Percentiles rank a stretch among this genome's conserved stretches.
Evolutionary conservation across 2,888 invertebrate genomes (phyloP).

Genomic region (Andrena marginata): DNA sequence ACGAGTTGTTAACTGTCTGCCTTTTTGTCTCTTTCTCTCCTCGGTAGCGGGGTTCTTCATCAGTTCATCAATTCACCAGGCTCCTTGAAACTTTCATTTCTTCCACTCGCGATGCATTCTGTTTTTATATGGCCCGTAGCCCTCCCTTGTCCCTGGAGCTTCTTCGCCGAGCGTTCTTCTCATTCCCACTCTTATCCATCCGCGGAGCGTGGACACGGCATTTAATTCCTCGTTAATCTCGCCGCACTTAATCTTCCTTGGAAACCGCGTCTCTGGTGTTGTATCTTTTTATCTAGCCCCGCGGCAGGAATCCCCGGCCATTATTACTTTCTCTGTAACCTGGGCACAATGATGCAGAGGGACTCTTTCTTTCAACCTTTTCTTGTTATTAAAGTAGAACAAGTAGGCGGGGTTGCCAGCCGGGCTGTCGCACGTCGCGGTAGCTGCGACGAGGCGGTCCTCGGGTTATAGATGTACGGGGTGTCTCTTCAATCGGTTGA

Average conservation of each 20-base stretch:
- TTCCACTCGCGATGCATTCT: not conserved
- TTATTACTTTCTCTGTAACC: constrained; percentile 44
- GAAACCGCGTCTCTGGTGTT: constrained; percentile 21
- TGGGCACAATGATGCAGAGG: constrained; percentile 41
- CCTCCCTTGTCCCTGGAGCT: not conserved
- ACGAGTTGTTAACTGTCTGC: not conserved
- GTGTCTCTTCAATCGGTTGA: constrained; percentile 7
- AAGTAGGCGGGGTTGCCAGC: constrained; percentile 20
- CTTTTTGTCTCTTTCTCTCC: too few species aligned
- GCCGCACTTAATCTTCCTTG: not conserved
- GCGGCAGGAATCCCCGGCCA: constrained; percentile 3
- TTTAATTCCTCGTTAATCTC: not conserved
- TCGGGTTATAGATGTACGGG: constrained; percentile 8
- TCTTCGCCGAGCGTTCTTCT: not conserved
- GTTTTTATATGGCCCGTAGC: not conserved
- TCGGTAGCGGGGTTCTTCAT: too few species aligned
- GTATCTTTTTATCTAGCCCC: constrained; percentile 6
- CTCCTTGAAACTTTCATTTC: too few species aligned
- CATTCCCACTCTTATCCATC: not conserved
- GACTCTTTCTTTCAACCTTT: constrained; percentile 42
- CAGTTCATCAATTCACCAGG: too few species aligned
- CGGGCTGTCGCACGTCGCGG: constrained; percentile 27
- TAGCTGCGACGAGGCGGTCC: constrained; percentile 28
- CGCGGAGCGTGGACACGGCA: not conserved
- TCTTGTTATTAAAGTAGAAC: constrained; percentile 56